A percentile compares a stretch with the other conserved stretches of the same genome.
These are phyloP conservation scores for Chloroceryle aenea DNA, from an alignment of 2,113 vertebrate species.

Conservation along the genomic window DNA sequence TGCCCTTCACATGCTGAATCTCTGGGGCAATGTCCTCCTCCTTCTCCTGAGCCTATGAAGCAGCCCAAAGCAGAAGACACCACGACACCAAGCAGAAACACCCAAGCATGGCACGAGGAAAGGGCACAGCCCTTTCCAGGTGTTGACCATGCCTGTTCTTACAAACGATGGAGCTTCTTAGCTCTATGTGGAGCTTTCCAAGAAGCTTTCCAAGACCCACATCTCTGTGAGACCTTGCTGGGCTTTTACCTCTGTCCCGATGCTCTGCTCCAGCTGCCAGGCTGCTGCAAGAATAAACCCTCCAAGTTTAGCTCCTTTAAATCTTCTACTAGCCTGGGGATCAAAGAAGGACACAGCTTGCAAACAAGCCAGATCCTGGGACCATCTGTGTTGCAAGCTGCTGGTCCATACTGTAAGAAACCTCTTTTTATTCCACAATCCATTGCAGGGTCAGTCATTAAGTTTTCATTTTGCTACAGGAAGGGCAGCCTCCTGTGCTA, in stretches of 20 bases:
- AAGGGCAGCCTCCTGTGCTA: rapidly evolving
- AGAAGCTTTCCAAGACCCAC: too few relatives aligned
- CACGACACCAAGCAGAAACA: too few relatives aligned
- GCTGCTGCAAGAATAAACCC: background rate
- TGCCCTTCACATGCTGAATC: background rate
- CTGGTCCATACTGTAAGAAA: background rate
- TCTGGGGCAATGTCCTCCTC: rapidly evolving
- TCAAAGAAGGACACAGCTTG: background rate
- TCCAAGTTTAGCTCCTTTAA: background rate
- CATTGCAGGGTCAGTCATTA: background rate
- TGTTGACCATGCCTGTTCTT: background rate
- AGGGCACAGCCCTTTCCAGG: rapidly evolving
- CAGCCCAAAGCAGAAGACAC: background rate
- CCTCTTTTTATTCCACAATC: background rate
- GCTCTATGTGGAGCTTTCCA: background rate
- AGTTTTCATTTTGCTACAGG: background rate
- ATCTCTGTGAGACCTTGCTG: background rate
- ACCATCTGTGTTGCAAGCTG: background rate
- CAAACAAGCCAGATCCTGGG: background rate
- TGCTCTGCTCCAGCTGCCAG: background rate
- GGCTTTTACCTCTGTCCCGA: background rate
- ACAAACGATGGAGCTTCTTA: background rate
- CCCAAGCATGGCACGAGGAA: background rate
- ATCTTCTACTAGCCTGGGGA: rapidly evolving
- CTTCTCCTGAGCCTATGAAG: background rate